Base-by-base conservation (phyloP, 2,888 invertebrate species). In the Cryptus viduatorius region DNA sequence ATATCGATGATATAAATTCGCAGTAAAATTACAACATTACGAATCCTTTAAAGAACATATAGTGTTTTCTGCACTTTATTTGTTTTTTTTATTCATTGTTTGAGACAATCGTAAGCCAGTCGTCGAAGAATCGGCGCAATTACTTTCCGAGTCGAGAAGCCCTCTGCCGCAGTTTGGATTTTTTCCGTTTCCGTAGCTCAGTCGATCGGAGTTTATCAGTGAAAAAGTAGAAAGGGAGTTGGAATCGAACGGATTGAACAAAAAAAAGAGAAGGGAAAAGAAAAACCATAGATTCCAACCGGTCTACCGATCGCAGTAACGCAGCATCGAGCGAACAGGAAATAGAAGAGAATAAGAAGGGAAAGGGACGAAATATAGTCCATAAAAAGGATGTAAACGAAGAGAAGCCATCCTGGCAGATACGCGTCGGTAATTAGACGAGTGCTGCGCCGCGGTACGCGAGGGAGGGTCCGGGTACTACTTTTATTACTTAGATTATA, bases 341-440 rank as follows among this genome's bases (percentile, higher is more conserved):
- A 67, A 65, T 71, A 61, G 69, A 61, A 78, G 67, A 56, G 65
- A 77, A 81, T 67, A 56, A 65, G 48, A 75, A 48, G 73, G 69
- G 29, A 31, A 44, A 16, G 46, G 69, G 14, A 42, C 31, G 75
- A 79, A 59, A 84, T 86, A 82, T 73, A 79, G 72, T 73, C 80
- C 77, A 79, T 87, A 89, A 88, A 89, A 87, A 86, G 81, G 87
- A 88, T 87, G 87, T 89, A 84, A 89, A 86, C 82, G 85, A 85
- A 87, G 82, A 86, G 83, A 75, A 88, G 82, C 80, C 81, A 86
- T 79, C 86, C 80, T 75, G 78, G 75, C 56, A 67, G 82, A 87
- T 85, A 83, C 86, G 86, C 75, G 79, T 24, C 56, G 82, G 87
- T 89, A 89, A 89, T 89, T 89, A 89, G 86, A 89, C 86, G 86